Evolutionary conservation across 2,113 vertebrate genomes (phyloP).

Genomic region (Tichodroma muraria): DNA sequence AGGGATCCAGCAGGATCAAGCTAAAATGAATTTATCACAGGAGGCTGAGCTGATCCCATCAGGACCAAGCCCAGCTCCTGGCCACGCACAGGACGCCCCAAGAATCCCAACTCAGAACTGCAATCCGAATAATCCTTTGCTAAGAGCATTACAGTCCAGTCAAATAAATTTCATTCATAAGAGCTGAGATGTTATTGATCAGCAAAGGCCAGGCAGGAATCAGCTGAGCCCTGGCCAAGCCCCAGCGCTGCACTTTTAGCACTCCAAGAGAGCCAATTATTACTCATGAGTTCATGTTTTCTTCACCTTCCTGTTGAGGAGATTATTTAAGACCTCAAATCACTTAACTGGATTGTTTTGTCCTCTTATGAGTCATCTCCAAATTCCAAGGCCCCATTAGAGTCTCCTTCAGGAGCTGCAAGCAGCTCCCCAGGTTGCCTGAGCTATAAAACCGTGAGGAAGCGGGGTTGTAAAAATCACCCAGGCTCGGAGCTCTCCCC

Average conservation of each 20-base stretch:
- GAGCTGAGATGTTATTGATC: constrained; percentile 1
- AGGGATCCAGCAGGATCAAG: too few relatives aligned
- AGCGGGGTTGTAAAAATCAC: not conserved
- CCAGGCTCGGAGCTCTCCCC: not conserved
- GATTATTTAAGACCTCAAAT: constrained; percentile 57
- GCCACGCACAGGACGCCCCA: not conserved
- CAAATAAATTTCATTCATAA: not conserved
- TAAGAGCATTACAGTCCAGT: not conserved
- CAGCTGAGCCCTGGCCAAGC: not conserved
- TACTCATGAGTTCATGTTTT: constrained; percentile 57
- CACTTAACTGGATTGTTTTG: constrained; percentile 52
- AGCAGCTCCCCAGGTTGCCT: not conserved
- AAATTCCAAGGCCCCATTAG: constrained; percentile 25
- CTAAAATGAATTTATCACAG: not conserved
- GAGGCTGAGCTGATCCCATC: not conserved
- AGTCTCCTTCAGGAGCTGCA: constrained; percentile 10
- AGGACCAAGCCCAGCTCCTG: not conserved
- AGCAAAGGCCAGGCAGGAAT: not conserved
- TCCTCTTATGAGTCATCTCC: constrained; percentile 45
- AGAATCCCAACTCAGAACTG: not conserved
- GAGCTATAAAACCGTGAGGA: not conserved
- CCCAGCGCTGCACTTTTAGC: not conserved
- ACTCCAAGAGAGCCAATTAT: constrained; percentile 30
- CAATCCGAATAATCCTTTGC: not conserved
- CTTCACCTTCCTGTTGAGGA: constrained; percentile 54